Percentiles rank a stretch among this genome's conserved stretches.
These are phyloP conservation scores for Arnoldichthys spilopterus DNA, from an alignment of 2,797 vertebrate species.

Conservation along the genomic window DNA sequence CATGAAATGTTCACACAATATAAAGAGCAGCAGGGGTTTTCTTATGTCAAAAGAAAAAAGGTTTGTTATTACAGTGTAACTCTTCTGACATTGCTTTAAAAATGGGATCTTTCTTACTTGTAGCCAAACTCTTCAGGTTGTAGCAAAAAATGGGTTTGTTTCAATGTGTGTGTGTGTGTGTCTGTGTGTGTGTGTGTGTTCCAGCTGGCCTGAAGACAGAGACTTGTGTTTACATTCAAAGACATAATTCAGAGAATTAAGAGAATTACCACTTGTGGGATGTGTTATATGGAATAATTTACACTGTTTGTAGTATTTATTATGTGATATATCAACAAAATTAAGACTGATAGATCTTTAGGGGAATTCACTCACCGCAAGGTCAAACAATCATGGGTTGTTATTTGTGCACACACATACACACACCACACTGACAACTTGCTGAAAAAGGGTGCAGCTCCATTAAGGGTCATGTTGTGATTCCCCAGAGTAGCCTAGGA, in stretches of 20 bases:
- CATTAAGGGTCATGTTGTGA: constrained; percentile 34
- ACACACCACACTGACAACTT: not conserved
- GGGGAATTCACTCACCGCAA: not conserved
- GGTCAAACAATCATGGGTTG: not conserved
- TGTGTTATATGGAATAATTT: not conserved
- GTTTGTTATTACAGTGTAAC: too few species aligned
- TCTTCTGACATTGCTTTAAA: not conserved
- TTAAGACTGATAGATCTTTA: not conserved
- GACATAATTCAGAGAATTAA: constrained; percentile 33
- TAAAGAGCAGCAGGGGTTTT: too few species aligned
- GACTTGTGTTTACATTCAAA: constrained; percentile 27
- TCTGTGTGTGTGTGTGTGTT: not conserved
- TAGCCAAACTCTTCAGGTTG: not conserved
- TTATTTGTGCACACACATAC: not conserved
- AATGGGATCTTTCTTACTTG: constrained; percentile 6
- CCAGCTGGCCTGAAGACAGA: not conserved
- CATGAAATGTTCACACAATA: too few species aligned
- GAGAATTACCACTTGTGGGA: constrained; percentile 18
- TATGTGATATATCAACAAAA: not conserved
- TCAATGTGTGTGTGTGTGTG: constrained; percentile 5
- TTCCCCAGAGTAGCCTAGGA: constrained; percentile 6
- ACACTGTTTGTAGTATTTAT: not conserved
- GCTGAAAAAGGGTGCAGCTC: constrained; percentile 19
- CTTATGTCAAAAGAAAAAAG: too few species aligned
- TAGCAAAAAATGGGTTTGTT: not conserved